Evolutionary conservation across 2,113 vertebrate genomes (phyloP).

Genomic region (Lichenostomus cassidix): DNA sequence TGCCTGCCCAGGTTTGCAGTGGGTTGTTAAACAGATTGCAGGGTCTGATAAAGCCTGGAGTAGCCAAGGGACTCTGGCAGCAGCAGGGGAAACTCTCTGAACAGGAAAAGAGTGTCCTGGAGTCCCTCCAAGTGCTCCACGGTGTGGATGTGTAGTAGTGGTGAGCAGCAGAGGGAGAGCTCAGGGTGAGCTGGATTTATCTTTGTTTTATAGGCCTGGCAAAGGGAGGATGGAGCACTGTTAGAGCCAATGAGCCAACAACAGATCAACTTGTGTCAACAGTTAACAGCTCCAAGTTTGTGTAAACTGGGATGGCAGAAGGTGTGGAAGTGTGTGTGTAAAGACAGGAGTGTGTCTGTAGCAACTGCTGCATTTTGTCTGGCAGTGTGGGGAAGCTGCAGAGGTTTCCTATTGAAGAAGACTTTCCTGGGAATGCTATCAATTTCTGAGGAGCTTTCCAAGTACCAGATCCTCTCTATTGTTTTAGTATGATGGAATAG

Average conservation of each 20-base stretch:
- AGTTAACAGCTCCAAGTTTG: not conserved
- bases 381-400: not conserved
- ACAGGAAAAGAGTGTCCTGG: not conserved
- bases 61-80: not conserved
- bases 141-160: rapidly evolving
- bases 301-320: not conserved
- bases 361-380: not conserved
- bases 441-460: not conserved
- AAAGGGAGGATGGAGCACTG: not conserved
- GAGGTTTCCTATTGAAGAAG: not conserved
- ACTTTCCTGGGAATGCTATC: not conserved
- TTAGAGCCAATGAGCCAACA: not conserved
- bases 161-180: not conserved
- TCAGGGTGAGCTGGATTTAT: not conserved
- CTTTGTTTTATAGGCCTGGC: not conserved
- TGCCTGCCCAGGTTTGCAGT: not conserved
- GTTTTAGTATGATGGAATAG: rapidly evolving
- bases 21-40: not conserved
- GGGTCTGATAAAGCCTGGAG: not conserved
- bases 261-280: not conserved
- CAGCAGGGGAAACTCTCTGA: not conserved
- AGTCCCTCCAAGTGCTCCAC: not conserved
- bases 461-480: not conserved
- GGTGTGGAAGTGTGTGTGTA: not conserved
- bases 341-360: not conserved